Base-by-base conservation (phyloP, 2,888 invertebrate genomes). In the Pristionchus mayeri region DNA sequence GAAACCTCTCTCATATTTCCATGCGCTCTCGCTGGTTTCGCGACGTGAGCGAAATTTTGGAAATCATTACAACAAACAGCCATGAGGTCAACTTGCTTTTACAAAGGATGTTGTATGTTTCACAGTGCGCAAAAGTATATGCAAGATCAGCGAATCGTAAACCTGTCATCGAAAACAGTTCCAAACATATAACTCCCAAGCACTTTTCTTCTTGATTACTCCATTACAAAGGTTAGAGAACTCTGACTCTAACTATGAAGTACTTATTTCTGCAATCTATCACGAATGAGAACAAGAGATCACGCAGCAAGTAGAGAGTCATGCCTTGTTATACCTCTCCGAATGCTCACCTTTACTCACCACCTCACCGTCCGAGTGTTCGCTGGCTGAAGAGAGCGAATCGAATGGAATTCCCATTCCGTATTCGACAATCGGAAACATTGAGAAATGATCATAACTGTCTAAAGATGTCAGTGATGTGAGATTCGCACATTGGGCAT, bases 371-470 rank as follows among this genome's bases (percentile, higher is more conserved):
- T 67, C 67, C 37, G 34, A 21, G 11, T 37, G n/a, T 7, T 67
- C 67, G 2, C 67, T 18, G 9, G 16, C 37, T 21, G 37, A 9
- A 1, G 67, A 67, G 3, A 67, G 67, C 18, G 37, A n/a, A 21
- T 67, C 67, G 40, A 67, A 67, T 16, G 67, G 67, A 21, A 37
- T 37, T 18, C 67, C 67, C 67, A 67, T 67, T 30, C 6, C 34
- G 16, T n/a, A 27, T 13, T 30, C 11, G 0, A n/a, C 3, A 57
- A 57, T 16, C 4, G 27, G 9, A 2, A 3, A 16, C 0, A 27
- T 27, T 16, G 24, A 3, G 27, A 60, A 27, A 60, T 44, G 44
- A 60, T 16, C 3, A 30, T 3, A 60, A 60, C 18, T 11, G n/a
- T n/a, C 54, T 7, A 54, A 54, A 16, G 18, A 21, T 54, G 2